Conservation (phyloP, 2,113 vertebrate species). For the Esox niger region DNA sequence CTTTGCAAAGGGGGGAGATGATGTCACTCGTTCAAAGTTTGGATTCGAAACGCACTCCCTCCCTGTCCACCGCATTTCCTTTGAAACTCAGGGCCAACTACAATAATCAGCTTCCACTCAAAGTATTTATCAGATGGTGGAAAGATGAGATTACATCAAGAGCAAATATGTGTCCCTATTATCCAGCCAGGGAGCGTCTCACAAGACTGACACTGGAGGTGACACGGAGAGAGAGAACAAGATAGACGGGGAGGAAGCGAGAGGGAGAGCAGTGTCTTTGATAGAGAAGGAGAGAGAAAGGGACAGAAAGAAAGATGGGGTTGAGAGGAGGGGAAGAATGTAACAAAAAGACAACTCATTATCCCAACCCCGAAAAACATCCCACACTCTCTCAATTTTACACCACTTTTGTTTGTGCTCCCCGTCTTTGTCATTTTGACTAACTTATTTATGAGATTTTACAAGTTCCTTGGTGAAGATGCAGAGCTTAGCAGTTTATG, state of each 20-base stretch:
- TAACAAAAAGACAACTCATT: constrained; percentile 69
- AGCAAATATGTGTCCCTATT: constrained; percentile 71
- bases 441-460: constrained; percentile 78
- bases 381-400: constrained; percentile 41
- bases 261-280: constrained; percentile 16
- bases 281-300: constrained; percentile 19
- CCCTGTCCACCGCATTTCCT: constrained; percentile 39
- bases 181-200: constrained; percentile 62
- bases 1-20: constrained; percentile 59
- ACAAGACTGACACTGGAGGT: constrained; percentile 51
- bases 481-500: constrained; percentile 73
- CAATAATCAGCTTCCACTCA: constrained; percentile 65
- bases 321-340: constrained; percentile 41
- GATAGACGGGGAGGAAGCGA: constrained; percentile 12
- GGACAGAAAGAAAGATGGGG: constrained; percentile 14
- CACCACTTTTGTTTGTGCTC: constrained; percentile 63
- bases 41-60: constrained; percentile 61
- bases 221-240: constrained; percentile 33
- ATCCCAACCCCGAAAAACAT: constrained; percentile 59
- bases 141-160: constrained; percentile 63
- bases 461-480: constrained; percentile 69
- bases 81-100: constrained; percentile 64
- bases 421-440: constrained; percentile 55
- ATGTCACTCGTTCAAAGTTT: constrained; percentile 67
- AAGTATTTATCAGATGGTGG: constrained; percentile 69